phyloP scores from a whole-genome alignment of 2,888 invertebrate species.

The Oscheius onirici region DNA sequence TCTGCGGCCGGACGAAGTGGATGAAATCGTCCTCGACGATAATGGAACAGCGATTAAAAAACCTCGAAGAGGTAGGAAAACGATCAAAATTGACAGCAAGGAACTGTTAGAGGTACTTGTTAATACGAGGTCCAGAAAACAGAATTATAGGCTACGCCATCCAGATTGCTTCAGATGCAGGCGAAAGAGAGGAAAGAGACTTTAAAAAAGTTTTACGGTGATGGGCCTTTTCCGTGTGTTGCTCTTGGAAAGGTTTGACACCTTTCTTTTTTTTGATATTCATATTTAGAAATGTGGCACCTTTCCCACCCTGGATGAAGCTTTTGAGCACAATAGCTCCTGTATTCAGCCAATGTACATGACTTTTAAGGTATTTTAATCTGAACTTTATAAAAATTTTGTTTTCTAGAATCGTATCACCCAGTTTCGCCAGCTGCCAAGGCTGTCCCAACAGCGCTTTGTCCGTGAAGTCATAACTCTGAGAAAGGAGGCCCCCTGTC shows the following conservation, averaged over 20 bases:
- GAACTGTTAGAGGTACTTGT: no score
- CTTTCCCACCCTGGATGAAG: no score
- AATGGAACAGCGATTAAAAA: no score
- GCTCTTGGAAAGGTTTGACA: neutral
- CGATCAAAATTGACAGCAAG: no score
- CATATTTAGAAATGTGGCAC: no score
- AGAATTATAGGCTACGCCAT: neutral
- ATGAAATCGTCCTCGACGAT: no score
- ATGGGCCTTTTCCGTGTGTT: neutral
- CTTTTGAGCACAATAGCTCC: no score
- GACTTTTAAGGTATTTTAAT: constrained; percentile 1
- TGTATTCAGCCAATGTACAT: constrained; percentile 21
- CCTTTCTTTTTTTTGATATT: no score
- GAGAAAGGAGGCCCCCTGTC: neutral
- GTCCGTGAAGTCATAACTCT: neutral
- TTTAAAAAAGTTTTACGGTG: neutral
- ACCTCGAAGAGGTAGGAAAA: no score
- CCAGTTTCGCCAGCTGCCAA: neutral
- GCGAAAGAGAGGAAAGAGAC: neutral
- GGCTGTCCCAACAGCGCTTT: neutral
- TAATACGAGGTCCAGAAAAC: no score
- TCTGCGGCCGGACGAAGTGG: no score
- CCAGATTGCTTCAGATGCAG: neutral
- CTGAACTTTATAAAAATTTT: neutral
- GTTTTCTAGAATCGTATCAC: neutral